A percentile compares a stretch with the other conserved stretches of the same genome.
These are phyloP conservation scores for Laothoe populi DNA, from an alignment of 2,888 invertebrate species.

Conservation along the genomic window DNA sequence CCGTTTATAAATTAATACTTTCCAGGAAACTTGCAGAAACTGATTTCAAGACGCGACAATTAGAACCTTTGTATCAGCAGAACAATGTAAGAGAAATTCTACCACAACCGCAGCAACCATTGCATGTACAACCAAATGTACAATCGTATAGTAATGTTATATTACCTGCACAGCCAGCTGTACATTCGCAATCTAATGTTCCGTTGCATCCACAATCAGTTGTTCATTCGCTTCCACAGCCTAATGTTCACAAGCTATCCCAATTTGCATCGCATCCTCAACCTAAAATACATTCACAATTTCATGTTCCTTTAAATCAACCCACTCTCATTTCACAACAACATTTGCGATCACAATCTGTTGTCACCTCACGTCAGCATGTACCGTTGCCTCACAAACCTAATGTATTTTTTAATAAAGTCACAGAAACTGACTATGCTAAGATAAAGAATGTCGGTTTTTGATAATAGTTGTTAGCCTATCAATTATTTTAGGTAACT, in stretches of 20 bases:
- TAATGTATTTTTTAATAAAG: not conserved
- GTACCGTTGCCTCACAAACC: not conserved
- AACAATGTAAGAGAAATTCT: not conserved
- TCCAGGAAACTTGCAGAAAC: not conserved
- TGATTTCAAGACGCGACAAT: not conserved
- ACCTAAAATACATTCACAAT: not conserved
- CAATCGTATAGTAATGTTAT: not conserved
- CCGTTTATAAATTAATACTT: not conserved
- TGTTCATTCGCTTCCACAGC: not conserved
- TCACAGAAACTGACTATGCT: not conserved
- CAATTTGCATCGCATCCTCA: not conserved
- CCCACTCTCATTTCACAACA: not conserved
- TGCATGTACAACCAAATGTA: not conserved
- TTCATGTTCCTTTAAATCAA: not conserved
- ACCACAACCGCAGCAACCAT: not conserved
- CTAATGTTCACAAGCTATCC: not conserved
- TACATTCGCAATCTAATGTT: not conserved
- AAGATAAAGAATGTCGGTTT: slow-evolving; percentile 2
- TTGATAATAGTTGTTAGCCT: not conserved
- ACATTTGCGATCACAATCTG: not conserved
- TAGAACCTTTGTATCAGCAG: not conserved
- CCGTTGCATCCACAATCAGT: not conserved
- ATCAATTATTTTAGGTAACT: not conserved
- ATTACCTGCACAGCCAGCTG: not conserved
- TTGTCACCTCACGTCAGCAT: not conserved